Base-by-base conservation (phyloP, 1,140 invertebrate species). In the Cataglyphis hispanica region DNA sequence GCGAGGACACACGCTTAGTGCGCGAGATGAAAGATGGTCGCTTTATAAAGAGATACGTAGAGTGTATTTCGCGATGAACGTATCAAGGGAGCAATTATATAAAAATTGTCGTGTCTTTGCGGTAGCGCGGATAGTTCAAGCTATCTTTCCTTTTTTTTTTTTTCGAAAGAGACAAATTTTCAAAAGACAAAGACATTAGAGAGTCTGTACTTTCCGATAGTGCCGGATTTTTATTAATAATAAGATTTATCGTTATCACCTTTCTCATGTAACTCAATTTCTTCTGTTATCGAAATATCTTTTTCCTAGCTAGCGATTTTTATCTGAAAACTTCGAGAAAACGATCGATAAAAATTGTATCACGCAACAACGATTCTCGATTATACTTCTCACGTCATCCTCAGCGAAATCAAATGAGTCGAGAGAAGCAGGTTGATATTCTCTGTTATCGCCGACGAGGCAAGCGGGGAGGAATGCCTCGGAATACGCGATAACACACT, bases 401-500 rank as follows among this genome's bases (percentile, higher is more conserved):
- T 10, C 16, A 37, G 27, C n/a, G 5, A 53, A 80, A 53, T 80
- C 22, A 53, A 67, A 8, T 10, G 19, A 78, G 11, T 19, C 8
- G 10, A 16, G 6, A 66, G 56, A n/a, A 40, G 27, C 7, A 77
- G 22, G 25, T 46, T 77, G 11, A 13, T 16, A 19, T 64, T 77
- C 25, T 19, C 16, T 5, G 37, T 10, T 31, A n/a, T 63, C 16
- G 5, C 13, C 0, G 13, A 19, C 27, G 25, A 11, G 2, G 19
- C 56, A 40, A 11, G n/a, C 16, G 19, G 43, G 13, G 11, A 72
- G 22, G 31, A 37, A 16, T 16, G 25, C 2, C 40, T 81, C 91
- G 86, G 86, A 91, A 89, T 91, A 90, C 67, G 89, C 90, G 90
- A 92, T 90, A 88, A 77, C 63, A 85, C 81, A 83, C 53, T 67